Evolutionary conservation across 2,113 vertebrate genomes (phyloP).

Genomic region (Felis catus): F.catus_Fca126_mat1.0 CM031418.1:40302001-40302500

Average conservation of each 20-base stretch:
- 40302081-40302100: neutral
- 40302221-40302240: neutral
- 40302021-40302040: neutral
- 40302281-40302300: neutral
- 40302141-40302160: neutral
- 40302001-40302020: neutral
- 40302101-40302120: neutral
- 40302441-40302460: neutral
- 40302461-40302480: neutral
- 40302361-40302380: neutral
- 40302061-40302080: neutral
- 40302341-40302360: neutral
- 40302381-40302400: neutral
- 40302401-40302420: neutral
- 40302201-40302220: neutral
- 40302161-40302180: neutral
- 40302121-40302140: neutral
- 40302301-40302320: neutral
- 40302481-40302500: neutral
- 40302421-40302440: neutral
- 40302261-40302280: neutral
- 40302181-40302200: neutral
- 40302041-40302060: neutral
- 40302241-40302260: neutral
- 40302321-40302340: neutral